Percentiles rank a stretch among this genome's conserved stretches.
phyloP scores from a whole-genome alignment of 2,888 invertebrate species.

The Enoplolaimus lenunculus region DNA sequence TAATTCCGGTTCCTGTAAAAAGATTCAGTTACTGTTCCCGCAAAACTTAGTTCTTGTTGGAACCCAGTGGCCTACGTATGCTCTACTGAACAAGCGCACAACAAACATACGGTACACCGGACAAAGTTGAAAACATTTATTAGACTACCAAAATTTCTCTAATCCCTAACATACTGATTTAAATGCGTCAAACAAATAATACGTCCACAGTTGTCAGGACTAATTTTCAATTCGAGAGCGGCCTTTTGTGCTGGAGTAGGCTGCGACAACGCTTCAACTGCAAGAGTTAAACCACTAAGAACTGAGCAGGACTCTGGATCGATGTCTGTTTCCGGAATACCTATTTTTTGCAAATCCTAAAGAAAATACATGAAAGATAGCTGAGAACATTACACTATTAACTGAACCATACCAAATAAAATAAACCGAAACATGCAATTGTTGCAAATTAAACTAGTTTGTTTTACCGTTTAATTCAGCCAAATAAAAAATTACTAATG shows the following conservation, averaged over 20 bases:
- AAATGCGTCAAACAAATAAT: conserved; percentile 20
- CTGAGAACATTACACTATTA: conserved; percentile 2
- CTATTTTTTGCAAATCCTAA: conserved; percentile 66
- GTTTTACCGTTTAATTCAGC: no score
- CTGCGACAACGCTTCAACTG: conserved; percentile 30
- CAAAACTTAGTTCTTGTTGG: no score
- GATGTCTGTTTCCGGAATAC: conserved; percentile 49
- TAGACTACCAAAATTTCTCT: no score
- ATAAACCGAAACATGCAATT: conserved; percentile 23
- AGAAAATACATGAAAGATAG: conserved; percentile 60
- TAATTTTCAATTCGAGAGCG: background rate
- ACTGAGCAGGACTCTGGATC: conserved; percentile 32
- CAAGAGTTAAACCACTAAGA: conserved; percentile 28
- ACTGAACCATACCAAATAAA: conserved; percentile 12
- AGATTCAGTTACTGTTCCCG: no score
- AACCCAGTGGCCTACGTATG: no score
- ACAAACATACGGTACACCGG: no score
- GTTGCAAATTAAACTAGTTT: background rate
- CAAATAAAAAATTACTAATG: no score
- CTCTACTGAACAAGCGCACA: no score
- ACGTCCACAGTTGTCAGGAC: conserved; percentile 19
- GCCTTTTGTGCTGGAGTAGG: conserved; percentile 26
- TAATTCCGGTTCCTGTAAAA: no score
- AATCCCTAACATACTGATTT: no score
- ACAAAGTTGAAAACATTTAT: no score